Evolutionary conservation across 2,113 vertebrate species (phyloP).

Genomic region (Archilochus colubris): DNA sequence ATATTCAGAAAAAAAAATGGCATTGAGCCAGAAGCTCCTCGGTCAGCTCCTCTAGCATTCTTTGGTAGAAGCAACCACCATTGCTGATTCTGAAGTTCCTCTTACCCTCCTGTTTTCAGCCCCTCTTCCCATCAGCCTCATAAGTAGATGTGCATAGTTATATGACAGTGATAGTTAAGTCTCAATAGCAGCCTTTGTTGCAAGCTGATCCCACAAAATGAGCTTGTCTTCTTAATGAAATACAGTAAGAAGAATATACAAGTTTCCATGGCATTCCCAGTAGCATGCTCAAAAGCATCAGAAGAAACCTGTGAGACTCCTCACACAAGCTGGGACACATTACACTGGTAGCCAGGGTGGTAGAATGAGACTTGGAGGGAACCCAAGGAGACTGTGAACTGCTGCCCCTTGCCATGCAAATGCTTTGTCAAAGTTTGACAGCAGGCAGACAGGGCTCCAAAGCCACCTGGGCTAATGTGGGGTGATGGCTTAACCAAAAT

Average conservation of each 20-base stretch:
- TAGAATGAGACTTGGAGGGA: neutral
- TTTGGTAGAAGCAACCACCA: neutral
- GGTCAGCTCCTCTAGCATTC: neutral
- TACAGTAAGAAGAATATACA: neutral
- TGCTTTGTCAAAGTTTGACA: neutral
- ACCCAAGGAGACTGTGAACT: neutral
- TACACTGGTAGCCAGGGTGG: neutral
- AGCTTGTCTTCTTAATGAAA: neutral
- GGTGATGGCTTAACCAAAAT: neutral
- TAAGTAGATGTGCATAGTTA: neutral
- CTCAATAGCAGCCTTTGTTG: neutral
- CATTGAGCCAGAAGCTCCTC: neutral
- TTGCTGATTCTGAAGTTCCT: neutral
- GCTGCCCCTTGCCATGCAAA: neutral
- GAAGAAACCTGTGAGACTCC: neutral
- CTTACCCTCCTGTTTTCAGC: neutral
- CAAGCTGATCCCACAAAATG: neutral
- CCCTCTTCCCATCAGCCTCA: neutral
- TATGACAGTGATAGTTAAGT: neutral
- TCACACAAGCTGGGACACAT: neutral
- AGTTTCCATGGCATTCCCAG: rapidly evolving
- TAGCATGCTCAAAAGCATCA: neutral
- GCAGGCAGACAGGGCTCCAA: neutral
- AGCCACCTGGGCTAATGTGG: neutral
- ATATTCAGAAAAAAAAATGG: neutral